These are phyloP conservation scores for Oxytorus armatus DNA, from an alignment of 2,888 invertebrate species.

Conservation along the genomic window DNA sequence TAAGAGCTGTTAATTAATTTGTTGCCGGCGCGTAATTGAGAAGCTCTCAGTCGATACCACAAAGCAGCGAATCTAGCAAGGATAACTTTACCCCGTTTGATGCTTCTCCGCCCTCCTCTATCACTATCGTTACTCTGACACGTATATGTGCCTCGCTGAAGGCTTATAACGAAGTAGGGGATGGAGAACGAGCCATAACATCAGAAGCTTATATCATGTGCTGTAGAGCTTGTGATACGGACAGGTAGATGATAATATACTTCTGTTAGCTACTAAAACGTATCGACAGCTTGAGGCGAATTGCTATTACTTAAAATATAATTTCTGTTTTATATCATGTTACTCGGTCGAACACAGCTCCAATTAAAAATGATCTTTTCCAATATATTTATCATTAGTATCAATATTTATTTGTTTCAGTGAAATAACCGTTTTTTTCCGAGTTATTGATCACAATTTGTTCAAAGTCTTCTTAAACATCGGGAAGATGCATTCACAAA, in stretches of 20 bases:
- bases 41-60: slow-evolving; percentile 42
- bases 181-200: neutral
- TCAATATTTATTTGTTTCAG: too few relatives aligned
- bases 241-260: slow-evolving; percentile 12
- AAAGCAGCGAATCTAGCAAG: slow-evolving; percentile 52
- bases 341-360: too few relatives aligned
- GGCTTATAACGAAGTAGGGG: slow-evolving; percentile 16
- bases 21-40: slow-evolving; percentile 47
- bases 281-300: neutral
- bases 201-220: slow-evolving; percentile 6
- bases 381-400: too few relatives aligned
- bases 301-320: neutral
- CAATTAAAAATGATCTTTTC: too few relatives aligned
- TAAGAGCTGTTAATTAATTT: slow-evolving; percentile 46
- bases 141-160: slow-evolving; percentile 25
- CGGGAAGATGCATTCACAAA: too few relatives aligned
- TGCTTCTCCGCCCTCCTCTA: slow-evolving; percentile 22
- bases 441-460: too few relatives aligned
- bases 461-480: too few relatives aligned
- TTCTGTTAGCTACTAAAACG: neutral
- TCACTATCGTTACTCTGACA: slow-evolving; percentile 27
- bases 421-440: too few relatives aligned
- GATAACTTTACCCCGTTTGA: slow-evolving; percentile 53
- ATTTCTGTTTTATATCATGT: neutral
- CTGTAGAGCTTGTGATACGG: slow-evolving; percentile 22